phyloP scores from a whole-genome alignment of 2,113 vertebrate genomes.

The Rhagologus leucostigma region DNA sequence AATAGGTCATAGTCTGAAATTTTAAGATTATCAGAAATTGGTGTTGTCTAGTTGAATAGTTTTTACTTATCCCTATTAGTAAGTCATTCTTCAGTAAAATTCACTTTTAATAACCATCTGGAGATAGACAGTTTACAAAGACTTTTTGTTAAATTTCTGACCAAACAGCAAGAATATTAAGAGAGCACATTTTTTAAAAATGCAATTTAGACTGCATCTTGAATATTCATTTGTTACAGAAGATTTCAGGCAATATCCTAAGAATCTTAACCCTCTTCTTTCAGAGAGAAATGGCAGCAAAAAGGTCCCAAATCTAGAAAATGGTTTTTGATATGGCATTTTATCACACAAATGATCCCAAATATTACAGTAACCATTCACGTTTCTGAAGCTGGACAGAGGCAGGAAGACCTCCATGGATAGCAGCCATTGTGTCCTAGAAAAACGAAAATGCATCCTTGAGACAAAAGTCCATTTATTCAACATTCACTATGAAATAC shows the following conservation, averaged over 20 bases:
- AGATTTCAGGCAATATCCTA: neutral
- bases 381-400: neutral
- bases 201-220: neutral
- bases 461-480: neutral
- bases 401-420: neutral
- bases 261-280: neutral
- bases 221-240: neutral
- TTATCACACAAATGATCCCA: neutral
- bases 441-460: neutral
- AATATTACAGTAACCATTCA: neutral
- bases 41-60: neutral
- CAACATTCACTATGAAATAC: neutral
- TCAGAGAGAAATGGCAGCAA: neutral
- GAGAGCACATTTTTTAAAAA: neutral
- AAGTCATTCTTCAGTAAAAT: neutral
- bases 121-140: neutral
- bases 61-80: neutral
- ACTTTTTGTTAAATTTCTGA: neutral
- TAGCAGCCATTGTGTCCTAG: neutral
- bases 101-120: neutral
- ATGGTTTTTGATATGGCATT: neutral
- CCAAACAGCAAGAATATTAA: neutral
- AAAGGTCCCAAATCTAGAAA: neutral
- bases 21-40: neutral
- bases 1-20: neutral